Evolutionary conservation across 2,888 invertebrate genomes (phyloP).

Genomic region (Hoplodrina ambigua): DNA sequence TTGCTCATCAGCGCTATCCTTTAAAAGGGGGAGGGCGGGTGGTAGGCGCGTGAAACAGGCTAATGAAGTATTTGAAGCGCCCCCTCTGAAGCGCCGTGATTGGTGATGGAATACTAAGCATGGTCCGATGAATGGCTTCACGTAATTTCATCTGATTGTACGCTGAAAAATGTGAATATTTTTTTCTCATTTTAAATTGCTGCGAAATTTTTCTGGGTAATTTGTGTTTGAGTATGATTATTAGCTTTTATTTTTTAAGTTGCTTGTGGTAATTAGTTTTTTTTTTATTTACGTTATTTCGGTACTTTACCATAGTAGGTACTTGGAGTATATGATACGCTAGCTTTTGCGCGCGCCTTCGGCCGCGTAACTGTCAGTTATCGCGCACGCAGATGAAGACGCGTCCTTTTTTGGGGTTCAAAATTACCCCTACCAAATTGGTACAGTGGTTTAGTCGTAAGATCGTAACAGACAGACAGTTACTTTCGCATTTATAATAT

Average conservation of each 20-base stretch:
- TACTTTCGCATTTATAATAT: too few species aligned
- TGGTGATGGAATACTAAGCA: slow-evolving; percentile 79
- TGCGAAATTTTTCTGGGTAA: slow-evolving; percentile 28
- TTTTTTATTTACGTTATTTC: background rate
- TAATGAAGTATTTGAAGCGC: slow-evolving; percentile 77
- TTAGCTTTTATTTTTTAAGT: slow-evolving; percentile 32
- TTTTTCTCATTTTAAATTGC: slow-evolving; percentile 36
- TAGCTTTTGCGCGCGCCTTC: too few species aligned
- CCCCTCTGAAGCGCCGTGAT: slow-evolving; percentile 68
- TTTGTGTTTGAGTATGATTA: slow-evolving; percentile 31
- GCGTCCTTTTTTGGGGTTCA: too few species aligned
- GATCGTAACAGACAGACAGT: too few species aligned
- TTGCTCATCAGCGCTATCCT: slow-evolving; percentile 63
- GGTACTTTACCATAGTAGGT: too few species aligned
- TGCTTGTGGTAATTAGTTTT: slow-evolving; percentile 14
- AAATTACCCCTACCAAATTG: too few species aligned
- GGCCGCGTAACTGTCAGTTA: too few species aligned
- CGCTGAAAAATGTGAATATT: slow-evolving; percentile 54
- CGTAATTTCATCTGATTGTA: slow-evolving; percentile 61
- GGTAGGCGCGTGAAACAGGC: slow-evolving; percentile 71
- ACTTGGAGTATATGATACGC: too few species aligned
- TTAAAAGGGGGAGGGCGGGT: slow-evolving; percentile 45
- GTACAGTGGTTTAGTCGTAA: too few species aligned
- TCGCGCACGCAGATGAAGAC: too few species aligned
- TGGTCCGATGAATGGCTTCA: slow-evolving; percentile 65